Evolutionary conservation across 1,140 invertebrate species (phyloP).

Genomic region (Grapholita molesta): DNA sequence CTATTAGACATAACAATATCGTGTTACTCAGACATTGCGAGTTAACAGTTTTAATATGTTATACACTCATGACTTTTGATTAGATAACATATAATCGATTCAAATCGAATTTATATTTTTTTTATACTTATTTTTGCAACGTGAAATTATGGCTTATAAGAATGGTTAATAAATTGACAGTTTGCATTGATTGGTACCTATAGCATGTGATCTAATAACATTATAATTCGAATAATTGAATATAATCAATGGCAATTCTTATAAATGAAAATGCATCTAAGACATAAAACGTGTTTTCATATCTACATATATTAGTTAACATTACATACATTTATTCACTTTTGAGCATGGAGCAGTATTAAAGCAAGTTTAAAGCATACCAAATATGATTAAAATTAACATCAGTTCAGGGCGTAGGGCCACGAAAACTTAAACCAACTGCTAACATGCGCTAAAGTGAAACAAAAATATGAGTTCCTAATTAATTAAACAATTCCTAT

Average conservation of each 20-base stretch:
- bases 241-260: background rate
- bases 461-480: background rate
- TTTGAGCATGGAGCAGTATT: background rate
- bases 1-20: too few species aligned
- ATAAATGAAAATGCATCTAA: background rate
- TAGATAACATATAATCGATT: background rate
- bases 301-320: background rate
- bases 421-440: background rate
- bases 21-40: too few species aligned
- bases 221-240: background rate
- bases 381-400: background rate
- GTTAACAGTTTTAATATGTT: background rate
- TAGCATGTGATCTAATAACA: background rate
- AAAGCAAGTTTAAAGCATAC: background rate
- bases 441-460: background rate
- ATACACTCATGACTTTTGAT: background rate
- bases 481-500: background rate
- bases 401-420: background rate
- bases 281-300: background rate
- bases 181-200: background rate
- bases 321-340: constrained; percentile 1
- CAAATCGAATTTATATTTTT: too few species aligned
- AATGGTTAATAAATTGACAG: background rate
- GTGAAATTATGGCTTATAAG: background rate
- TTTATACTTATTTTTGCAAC: too few species aligned